phyloP scores from a whole-genome alignment of 1,140 invertebrate species.

The Hylyphantes graminicola region DNA sequence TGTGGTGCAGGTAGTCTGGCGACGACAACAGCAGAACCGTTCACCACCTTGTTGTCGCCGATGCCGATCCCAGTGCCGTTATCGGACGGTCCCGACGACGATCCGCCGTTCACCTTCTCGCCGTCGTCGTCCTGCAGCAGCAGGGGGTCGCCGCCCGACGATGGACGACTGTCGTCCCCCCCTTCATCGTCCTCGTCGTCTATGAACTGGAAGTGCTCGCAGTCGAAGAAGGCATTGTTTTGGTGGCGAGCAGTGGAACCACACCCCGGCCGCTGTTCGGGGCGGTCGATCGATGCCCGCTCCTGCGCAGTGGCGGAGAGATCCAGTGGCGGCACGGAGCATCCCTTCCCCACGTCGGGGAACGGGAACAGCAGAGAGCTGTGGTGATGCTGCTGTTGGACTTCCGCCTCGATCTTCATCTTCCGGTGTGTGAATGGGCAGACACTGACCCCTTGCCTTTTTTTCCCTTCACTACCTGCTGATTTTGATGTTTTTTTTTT shows the following conservation, averaged over 20 bases:
- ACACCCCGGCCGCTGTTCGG: conserved; percentile 38
- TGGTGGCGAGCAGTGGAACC: conserved; percentile 12
- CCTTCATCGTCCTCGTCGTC: conserved; percentile 39
- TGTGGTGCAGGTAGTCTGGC: background rate
- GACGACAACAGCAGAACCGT: conserved; percentile 2
- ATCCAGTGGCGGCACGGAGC: conserved; percentile 29
- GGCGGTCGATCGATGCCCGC: conserved; percentile 51
- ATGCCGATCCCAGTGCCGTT: too few relatives aligned
- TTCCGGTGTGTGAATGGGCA: conserved; percentile 18
- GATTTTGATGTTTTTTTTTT: background rate
- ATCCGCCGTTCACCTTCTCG: background rate
- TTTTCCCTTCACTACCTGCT: background rate
- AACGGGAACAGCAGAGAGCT: conserved; percentile 16
- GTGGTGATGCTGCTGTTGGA: background rate
- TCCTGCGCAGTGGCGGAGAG: conserved; percentile 47
- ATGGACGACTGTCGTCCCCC: conserved; percentile 18
- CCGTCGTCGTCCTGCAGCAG: conserved; percentile 5
- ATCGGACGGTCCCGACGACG: background rate
- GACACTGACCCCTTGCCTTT: background rate
- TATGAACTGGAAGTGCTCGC: conserved; percentile 58
- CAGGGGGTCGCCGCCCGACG: conserved; percentile 16
- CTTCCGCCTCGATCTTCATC: conserved; percentile 60
- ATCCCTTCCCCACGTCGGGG: conserved; percentile 26
- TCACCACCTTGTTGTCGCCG: too few relatives aligned
- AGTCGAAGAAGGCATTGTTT: conserved; percentile 38